Conservation (phyloP, 2,113 vertebrate species). For the Pseudopodoces humilis region DNA sequence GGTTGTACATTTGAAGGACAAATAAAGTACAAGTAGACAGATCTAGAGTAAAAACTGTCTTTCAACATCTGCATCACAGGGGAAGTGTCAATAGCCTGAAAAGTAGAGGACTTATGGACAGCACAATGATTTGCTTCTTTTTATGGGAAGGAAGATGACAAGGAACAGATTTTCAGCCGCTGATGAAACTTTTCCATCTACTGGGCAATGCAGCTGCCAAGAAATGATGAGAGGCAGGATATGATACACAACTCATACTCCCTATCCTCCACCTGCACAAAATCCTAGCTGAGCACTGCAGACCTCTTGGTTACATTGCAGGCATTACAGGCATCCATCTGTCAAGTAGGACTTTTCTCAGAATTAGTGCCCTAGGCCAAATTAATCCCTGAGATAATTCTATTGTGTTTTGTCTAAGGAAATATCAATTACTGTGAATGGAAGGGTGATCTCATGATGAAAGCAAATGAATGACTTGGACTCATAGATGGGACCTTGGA, state of each 20-base stretch:
- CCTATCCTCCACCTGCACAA: slow-evolving; percentile 56
- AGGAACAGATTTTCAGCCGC: slow-evolving; percentile 77
- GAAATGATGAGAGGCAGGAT: slow-evolving; percentile 71
- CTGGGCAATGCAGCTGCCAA: slow-evolving; percentile 66
- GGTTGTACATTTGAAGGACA: slow-evolving; percentile 37
- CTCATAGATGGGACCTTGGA: neutral
- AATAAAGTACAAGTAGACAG: slow-evolving; percentile 52
- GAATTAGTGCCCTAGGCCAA: slow-evolving; percentile 21
- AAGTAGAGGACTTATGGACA: slow-evolving; percentile 60
- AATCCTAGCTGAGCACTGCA: neutral
- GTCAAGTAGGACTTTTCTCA: slow-evolving; percentile 9
- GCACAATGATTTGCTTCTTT: slow-evolving; percentile 55
- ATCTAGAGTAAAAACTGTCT: slow-evolving; percentile 62
- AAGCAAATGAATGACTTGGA: slow-evolving; percentile 11
- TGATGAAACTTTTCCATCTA: slow-evolving; percentile 69
- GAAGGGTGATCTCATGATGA: slow-evolving; percentile 51
- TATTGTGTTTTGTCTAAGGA: slow-evolving; percentile 30
- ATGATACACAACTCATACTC: slow-evolving; percentile 45
- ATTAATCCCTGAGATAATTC: slow-evolving; percentile 51
- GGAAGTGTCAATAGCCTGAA: slow-evolving; percentile 56
- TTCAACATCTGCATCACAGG: slow-evolving; percentile 66
- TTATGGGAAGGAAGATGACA: slow-evolving; percentile 73
- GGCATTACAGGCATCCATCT: neutral
- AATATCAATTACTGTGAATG: slow-evolving; percentile 25
- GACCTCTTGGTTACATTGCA: slow-evolving; percentile 34